These are phyloP conservation scores for Catostomus latipinnis DNA, from an alignment of 2,797 vertebrate genomes.

Conservation along the genomic window DNA sequence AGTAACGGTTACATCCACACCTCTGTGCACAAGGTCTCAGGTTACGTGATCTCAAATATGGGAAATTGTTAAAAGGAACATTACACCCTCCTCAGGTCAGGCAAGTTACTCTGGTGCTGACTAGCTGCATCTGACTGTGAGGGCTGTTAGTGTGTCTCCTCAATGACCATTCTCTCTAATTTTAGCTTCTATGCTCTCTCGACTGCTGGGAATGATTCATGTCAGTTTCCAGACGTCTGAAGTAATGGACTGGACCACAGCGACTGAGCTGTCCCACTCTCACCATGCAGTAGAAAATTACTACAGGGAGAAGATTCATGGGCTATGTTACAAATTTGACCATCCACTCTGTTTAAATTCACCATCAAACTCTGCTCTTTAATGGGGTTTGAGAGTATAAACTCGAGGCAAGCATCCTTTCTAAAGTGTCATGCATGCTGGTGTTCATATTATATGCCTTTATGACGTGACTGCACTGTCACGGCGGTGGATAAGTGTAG, in stretches of 20 bases:
- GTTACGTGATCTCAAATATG: background rate
- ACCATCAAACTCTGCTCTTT: conserved; percentile 39
- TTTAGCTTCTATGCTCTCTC: conserved; percentile 55
- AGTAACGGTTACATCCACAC: background rate
- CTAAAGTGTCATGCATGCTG: conserved; percentile 30
- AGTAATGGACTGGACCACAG: conserved; percentile 58
- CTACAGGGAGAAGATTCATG: conserved; percentile 38
- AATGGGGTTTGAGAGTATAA: conserved; percentile 36
- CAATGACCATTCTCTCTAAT: conserved; percentile 53
- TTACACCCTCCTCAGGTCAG: conserved; percentile 29
- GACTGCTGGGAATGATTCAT: conserved; percentile 60
- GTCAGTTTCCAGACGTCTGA: conserved; percentile 63
- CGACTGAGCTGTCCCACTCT: conserved; percentile 51
- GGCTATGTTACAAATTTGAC: conserved; percentile 44
- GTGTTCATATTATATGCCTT: conserved; percentile 19
- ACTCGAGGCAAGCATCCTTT: conserved; percentile 10
- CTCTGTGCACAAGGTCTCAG: background rate
- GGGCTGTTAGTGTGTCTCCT: conserved; percentile 35
- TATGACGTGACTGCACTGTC: conserved; percentile 48
- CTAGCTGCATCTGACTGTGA: conserved; percentile 19
- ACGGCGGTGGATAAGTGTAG: background rate
- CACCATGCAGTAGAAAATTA: conserved; percentile 44
- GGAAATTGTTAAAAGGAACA: background rate
- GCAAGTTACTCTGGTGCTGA: conserved; percentile 41
- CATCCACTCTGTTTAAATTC: conserved; percentile 41